Evolutionary conservation across 2,888 invertebrate species (phyloP).

Genomic region (Callimorpha dominula): DNA sequence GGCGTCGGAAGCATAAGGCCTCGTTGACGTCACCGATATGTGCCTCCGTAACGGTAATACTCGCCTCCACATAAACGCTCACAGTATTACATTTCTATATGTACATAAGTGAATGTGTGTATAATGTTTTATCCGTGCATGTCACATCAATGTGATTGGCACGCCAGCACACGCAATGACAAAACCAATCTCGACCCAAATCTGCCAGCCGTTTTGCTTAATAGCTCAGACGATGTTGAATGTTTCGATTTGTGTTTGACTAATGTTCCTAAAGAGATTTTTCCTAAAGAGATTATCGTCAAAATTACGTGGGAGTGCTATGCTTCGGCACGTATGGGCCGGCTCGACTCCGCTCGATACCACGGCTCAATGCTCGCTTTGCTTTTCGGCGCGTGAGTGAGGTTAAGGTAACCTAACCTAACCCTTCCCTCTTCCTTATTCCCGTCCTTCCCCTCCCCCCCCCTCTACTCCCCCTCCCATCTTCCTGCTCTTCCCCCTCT

Average conservation of each 20-base stretch:
- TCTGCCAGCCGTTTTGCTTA: conserved; percentile 59
- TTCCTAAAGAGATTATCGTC: no score
- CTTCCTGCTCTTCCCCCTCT: no score
- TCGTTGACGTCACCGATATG: conserved; percentile 86
- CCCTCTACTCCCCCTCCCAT: no score
- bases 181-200: conserved; percentile 78
- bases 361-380: no score
- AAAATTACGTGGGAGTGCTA: no score
- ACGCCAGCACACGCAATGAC: conserved; percentile 69
- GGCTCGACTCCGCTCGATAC: no score
- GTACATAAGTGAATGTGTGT: conserved; percentile 22
- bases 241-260: conserved; percentile 46
- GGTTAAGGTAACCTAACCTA: no score
- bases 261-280: neutral
- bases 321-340: no score
- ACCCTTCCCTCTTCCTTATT: no score
- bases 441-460: no score
- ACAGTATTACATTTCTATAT: conserved; percentile 38
- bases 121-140: conserved; percentile 59
- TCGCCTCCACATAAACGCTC: conserved; percentile 79
- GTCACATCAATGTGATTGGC: conserved; percentile 75
- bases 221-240: conserved; percentile 45
- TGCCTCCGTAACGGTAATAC: conserved; percentile 85
- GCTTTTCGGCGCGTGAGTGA: no score
- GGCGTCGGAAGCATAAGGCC: conserved; percentile 80